These are phyloP conservation scores for Agelaius tricolor DNA, from an alignment of 2,113 vertebrate genomes.

Conservation along the genomic window DNA sequence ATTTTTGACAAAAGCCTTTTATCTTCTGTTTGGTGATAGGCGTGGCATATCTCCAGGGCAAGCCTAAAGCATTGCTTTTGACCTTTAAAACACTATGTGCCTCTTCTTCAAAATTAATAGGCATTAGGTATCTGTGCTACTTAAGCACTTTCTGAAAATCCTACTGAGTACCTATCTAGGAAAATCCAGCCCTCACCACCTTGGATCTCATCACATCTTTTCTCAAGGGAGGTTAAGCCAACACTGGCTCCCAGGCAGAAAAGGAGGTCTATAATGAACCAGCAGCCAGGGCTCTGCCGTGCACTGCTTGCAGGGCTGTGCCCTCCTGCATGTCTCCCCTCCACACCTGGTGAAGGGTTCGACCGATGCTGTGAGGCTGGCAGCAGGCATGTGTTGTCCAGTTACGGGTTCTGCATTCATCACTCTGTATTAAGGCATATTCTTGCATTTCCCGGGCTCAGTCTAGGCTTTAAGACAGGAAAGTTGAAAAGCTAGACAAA, in stretches of 20 bases:
- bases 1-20: not conserved
- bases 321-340: not conserved
- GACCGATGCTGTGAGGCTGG: not conserved
- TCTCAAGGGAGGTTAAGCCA: not conserved
- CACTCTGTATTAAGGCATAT: not conserved
- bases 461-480: slow-evolving; percentile 1
- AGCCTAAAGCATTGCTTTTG: slow-evolving; percentile 11
- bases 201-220: not conserved
- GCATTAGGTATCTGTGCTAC: not conserved
- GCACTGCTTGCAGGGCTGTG: not conserved
- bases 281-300: not conserved
- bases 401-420: not conserved
- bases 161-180: not conserved
- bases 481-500: slow-evolving; percentile 50
- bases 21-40: not conserved
- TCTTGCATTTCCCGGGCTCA: not conserved
- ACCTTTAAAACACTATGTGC: not conserved
- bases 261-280: not conserved
- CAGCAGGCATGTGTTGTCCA: not conserved
- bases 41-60: not conserved
- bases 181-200: not conserved
- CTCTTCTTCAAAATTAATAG: not conserved
- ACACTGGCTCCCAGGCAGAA: not conserved
- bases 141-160: not conserved
- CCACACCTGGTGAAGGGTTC: not conserved